Evolutionary conservation across 2,797 vertebrate species (phyloP), one percentile per base, ranked within the genome.

Genomic region (Lepus oiostolus): DNA sequence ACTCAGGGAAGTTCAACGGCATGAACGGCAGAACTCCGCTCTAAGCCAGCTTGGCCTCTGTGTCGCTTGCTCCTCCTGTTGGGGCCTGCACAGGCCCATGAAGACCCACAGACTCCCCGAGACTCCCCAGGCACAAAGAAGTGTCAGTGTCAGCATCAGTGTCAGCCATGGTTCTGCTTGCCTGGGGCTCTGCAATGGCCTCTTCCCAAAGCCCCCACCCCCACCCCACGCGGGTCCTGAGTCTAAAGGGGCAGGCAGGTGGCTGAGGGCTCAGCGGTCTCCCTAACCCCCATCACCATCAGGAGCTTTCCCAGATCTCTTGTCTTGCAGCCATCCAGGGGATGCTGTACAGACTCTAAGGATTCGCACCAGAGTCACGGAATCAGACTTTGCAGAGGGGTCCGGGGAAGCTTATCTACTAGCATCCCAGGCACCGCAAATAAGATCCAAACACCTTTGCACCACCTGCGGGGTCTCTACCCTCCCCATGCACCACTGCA

Each of bases 131-230:
- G 24, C n/a, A 24, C 3, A 7, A 82, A 26, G 38, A 16, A 9
- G 5, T 17, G 68, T 60, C 5, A 2, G 7, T 1, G 17, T 9
- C 1, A 5, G 30, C 54, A 13, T 11, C 24, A n/a, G n/a, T n/a
- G n/a, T n/a, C n/a, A 63, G 24, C n/a, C 72, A 67, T 21, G 16
- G 0, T 70, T 72, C 60, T 62, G 30, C 28, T 6, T 2, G 42
- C 24, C 42, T 42, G 63, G 0, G 3, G 17, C 17, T 80, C 47
- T 70, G n/a, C 7, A 14, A 0, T 0, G 0, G 7, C 7, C 58
- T 54, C 50, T 14, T 42, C 63, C 75, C 47, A 67, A 35, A 14
- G 67, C 30, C 30, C 58, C 75, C 26, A 19, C 54, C 30, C 30
- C 63, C 79, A 24, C 38, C 14, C 35, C 2, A 0, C 14, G 22